These are phyloP conservation scores for Silvanus unidentatus DNA, from an alignment of 2,888 invertebrate genomes.

Conservation along the genomic window DNA sequence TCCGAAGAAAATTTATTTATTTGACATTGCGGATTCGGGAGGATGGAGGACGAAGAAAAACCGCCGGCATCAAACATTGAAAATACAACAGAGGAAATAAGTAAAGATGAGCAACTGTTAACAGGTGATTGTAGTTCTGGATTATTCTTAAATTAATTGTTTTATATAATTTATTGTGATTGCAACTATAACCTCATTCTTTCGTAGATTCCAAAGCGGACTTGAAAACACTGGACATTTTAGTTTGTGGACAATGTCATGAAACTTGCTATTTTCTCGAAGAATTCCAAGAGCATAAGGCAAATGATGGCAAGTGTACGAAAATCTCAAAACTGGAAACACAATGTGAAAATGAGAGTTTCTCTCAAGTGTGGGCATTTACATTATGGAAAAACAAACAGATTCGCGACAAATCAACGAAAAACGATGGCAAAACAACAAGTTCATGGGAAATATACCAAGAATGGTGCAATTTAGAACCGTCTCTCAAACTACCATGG, in stretches of 20 bases:
- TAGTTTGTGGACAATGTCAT: slow-evolving; percentile 80
- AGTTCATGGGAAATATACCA: slow-evolving; percentile 69
- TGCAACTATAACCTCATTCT: slow-evolving; percentile 2
- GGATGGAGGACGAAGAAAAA: too few species aligned
- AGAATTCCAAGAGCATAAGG: slow-evolving; percentile 69
- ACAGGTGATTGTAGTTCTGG: too few species aligned
- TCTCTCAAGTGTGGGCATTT: slow-evolving; percentile 82
- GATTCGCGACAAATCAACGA: slow-evolving; percentile 47
- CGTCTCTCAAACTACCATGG: slow-evolving; percentile 69
- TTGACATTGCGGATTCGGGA: too few species aligned
- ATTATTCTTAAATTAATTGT: too few species aligned
- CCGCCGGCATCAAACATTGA: too few species aligned
- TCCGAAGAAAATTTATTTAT: too few species aligned
- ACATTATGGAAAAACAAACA: slow-evolving; percentile 70
- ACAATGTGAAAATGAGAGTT: slow-evolving; percentile 63
- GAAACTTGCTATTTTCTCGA: slow-evolving; percentile 73
- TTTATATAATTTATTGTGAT: too few species aligned
- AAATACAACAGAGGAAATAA: too few species aligned
- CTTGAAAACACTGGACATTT: slow-evolving; percentile 67
- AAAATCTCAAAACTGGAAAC: slow-evolving; percentile 59
- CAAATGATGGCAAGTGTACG: slow-evolving; percentile 44
- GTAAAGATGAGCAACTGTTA: too few species aligned
- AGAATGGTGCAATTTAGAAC: slow-evolving; percentile 76
- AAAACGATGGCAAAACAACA: slow-evolving; percentile 42
- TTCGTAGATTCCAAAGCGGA: slow-evolving; percentile 67